Conservation (phyloP, 2,888 invertebrate species). For the Blomia tropicalis region DNA sequence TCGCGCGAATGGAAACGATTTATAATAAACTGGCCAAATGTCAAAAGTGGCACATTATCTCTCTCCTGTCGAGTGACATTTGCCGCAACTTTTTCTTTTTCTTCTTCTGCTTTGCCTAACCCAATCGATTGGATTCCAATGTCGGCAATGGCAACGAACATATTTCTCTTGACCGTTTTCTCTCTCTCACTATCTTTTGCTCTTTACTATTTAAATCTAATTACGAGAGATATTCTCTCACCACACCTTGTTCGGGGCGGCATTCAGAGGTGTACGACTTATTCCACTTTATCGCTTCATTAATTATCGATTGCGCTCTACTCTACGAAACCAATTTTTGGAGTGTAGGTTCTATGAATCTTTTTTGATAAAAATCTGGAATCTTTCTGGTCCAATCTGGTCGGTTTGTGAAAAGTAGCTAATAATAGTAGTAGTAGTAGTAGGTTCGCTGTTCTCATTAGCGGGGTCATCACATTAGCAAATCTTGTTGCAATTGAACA, state of each 20-base stretch:
- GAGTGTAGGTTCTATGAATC: too few species aligned
- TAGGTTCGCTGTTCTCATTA: neutral
- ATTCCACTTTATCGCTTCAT: conserved; percentile 4
- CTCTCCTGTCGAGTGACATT: neutral
- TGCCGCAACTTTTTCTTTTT: neutral
- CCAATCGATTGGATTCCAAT: neutral
- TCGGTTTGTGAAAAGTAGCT: neutral
- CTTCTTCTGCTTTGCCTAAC: neutral
- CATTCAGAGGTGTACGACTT: neutral
- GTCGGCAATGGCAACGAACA: neutral
- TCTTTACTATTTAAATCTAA: conserved; percentile 14
- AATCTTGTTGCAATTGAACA: too few species aligned
- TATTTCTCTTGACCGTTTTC: too few species aligned
- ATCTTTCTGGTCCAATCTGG: too few species aligned
- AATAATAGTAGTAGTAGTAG: neutral
- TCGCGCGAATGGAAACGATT: neutral
- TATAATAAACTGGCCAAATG: neutral
- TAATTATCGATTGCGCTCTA: conserved; percentile 4
- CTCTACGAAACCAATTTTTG: neutral
- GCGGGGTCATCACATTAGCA: conserved; percentile 7
- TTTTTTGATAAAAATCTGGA: too few species aligned
- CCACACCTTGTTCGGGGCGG: neutral
- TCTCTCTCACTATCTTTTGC: too few species aligned
- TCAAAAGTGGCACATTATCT: neutral
- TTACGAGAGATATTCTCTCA: neutral